These are phyloP conservation scores for Holacanthus passer DNA, from an alignment of 2,113 vertebrate genomes.

Conservation along the genomic window DNA sequence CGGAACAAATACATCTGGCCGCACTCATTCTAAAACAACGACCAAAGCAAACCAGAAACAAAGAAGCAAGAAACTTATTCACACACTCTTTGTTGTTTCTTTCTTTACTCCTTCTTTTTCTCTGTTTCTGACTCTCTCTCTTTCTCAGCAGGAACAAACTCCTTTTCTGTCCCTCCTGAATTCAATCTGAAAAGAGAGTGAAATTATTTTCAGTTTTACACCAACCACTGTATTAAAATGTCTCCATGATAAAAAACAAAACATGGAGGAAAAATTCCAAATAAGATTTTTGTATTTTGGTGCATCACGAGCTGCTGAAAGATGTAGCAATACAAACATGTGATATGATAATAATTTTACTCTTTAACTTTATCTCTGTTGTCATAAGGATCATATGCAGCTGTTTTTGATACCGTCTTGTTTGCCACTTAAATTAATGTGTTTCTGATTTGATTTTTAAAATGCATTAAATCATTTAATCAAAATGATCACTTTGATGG, in stretches of 20 bases:
- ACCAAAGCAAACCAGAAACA: not conserved
- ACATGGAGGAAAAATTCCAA: not conserved
- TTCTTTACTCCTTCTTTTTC: not conserved
- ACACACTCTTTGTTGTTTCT: not conserved
- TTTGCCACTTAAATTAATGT: slow-evolving; percentile 1
- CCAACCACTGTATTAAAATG: not conserved
- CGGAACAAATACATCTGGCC: not conserved
- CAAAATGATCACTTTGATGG: slow-evolving; percentile 28
- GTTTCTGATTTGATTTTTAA: slow-evolving; percentile 4
- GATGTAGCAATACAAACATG: not conserved
- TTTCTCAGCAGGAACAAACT: slow-evolving; percentile 36
- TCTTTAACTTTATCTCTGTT: slow-evolving; percentile 26
- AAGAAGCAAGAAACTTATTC: not conserved
- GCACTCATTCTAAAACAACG: not conserved
- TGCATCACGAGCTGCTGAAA: not conserved
- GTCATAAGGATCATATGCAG: not conserved
- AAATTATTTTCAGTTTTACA: slow-evolving; percentile 60
- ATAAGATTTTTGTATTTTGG: slow-evolving; percentile 2
- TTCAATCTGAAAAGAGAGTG: slow-evolving; percentile 55
- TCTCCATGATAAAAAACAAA: not conserved
- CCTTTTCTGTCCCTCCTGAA: slow-evolving; percentile 34
- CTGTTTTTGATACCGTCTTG: not conserved
- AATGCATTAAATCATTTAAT: slow-evolving; percentile 7
- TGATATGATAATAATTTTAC: slow-evolving; percentile 59
- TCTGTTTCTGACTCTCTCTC: not conserved